These are phyloP conservation scores for Cataglyphis hispanica DNA, from an alignment of 1,140 invertebrate species.

Conservation along the genomic window DNA sequence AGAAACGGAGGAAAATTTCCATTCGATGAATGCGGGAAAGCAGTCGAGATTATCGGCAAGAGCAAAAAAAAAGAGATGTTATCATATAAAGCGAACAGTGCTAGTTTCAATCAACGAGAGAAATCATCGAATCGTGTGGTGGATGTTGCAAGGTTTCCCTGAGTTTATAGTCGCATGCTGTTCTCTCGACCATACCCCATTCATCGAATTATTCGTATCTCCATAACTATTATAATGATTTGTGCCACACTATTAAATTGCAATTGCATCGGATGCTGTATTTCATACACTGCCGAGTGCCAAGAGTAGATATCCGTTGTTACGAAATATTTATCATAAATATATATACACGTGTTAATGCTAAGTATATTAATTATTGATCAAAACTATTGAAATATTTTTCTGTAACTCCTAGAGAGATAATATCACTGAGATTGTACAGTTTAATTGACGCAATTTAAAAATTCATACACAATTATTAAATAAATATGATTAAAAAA, in stretches of 20 bases:
- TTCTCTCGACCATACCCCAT: neutral
- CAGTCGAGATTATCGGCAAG: constrained; percentile 44
- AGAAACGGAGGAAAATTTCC: constrained; percentile 55
- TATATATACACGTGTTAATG: neutral
- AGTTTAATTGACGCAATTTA: constrained; percentile 24
- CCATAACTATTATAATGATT: constrained; percentile 7
- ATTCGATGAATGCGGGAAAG: constrained; percentile 15
- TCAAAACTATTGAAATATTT: constrained; percentile 26
- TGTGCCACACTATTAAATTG: constrained; percentile 22
- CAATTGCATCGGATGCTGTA: constrained; percentile 1
- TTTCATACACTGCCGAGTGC: neutral
- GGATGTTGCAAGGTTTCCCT: neutral
- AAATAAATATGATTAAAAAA: neutral
- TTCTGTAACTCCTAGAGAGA: constrained; percentile 10
- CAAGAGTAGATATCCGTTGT: neutral
- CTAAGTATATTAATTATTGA: neutral
- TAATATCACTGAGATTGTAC: neutral
- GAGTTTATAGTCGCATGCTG: neutral
- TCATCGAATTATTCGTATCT: constrained; percentile 37
- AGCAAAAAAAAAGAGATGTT: constrained; percentile 6
- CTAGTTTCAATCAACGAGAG: constrained; percentile 41
- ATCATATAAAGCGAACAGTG: neutral
- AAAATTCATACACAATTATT: constrained; percentile 39
- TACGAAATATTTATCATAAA: constrained; percentile 31
- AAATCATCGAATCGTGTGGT: neutral